A percentile compares a stretch with the other conserved stretches of the same genome.
phyloP scores from a whole-genome alignment of 2,113 vertebrate species.

The Chionis minor region DNA sequence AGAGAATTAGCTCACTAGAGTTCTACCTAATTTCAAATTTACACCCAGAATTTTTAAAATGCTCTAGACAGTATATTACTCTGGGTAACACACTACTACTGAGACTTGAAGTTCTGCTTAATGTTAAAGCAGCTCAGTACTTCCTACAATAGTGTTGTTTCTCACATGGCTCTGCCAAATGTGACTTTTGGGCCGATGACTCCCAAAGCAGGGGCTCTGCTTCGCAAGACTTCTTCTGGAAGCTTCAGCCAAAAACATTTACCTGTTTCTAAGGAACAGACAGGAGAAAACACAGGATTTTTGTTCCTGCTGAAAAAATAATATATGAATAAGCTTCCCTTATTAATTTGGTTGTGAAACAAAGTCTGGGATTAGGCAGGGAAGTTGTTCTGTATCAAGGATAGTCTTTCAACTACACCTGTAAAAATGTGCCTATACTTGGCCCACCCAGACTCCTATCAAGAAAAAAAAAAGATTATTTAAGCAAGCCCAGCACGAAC shows the following conservation, averaged over 20 bases:
- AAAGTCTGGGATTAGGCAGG: not conserved
- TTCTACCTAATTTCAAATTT: not conserved
- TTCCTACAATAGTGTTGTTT: not conserved
- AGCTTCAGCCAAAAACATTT: conserved; percentile 5
- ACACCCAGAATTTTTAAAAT: conserved; percentile 4
- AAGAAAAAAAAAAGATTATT: not conserved
- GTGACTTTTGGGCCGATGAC: not conserved
- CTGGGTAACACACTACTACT: not conserved
- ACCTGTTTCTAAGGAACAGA: conserved; percentile 45
- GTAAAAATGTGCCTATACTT: not conserved
- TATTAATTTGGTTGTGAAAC: not conserved
- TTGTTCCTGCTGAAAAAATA: not conserved
- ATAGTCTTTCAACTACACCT: conserved; percentile 24
- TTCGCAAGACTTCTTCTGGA: not conserved
- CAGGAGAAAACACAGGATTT: not conserved
- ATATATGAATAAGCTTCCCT: not conserved
- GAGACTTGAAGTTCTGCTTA: not conserved
- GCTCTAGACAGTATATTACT: not conserved
- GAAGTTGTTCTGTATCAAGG: not conserved
- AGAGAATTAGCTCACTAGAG: not conserved
- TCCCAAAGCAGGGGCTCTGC: not conserved
- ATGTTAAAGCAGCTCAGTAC: not conserved
- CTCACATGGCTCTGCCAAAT: conserved; percentile 13
- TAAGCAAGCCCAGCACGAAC: not conserved
- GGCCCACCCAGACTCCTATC: conserved; percentile 1